Evolutionary conservation across 1,140 invertebrate species (phyloP).

Genomic region (Riptortus pedestris): DNA sequence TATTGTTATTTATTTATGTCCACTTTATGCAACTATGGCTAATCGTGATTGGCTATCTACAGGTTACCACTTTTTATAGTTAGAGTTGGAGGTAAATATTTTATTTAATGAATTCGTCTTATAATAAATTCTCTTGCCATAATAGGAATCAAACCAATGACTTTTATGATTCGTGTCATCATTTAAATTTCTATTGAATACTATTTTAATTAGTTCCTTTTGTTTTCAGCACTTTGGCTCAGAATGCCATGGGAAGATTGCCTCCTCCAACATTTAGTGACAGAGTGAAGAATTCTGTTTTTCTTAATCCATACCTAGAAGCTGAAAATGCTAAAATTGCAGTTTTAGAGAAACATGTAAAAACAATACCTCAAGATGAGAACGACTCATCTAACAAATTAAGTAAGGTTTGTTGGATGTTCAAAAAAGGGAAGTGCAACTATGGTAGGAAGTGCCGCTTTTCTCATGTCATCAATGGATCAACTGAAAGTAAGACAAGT

Average conservation of each 20-base stretch:
- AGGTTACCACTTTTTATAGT: too few species aligned
- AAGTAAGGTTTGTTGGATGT: constrained; percentile 87
- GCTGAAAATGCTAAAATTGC: constrained; percentile 79
- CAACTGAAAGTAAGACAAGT: background rate
- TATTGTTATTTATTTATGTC: too few species aligned
- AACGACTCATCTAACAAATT: constrained; percentile 48
- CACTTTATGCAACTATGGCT: too few species aligned
- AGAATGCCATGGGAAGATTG: constrained; percentile 12
- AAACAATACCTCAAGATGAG: constrained; percentile 69
- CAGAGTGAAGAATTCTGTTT: constrained; percentile 52
- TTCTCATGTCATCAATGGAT: constrained; percentile 56
- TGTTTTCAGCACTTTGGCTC: too few species aligned
- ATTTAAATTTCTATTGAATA: too few species aligned
- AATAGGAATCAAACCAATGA: too few species aligned
- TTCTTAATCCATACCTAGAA: constrained; percentile 79
- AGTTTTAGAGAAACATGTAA: constrained; percentile 84
- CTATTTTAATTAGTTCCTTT: too few species aligned
- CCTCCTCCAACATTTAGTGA: constrained; percentile 27
- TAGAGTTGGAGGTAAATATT: too few species aligned
- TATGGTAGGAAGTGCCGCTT: constrained; percentile 88
- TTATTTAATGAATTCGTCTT: too few species aligned
- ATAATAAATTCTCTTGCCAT: too few species aligned
- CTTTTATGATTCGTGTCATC: too few species aligned
- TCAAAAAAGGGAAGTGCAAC: constrained; percentile 75
- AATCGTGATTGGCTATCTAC: too few species aligned